Percentiles rank a stretch among this genome's conserved stretches.
Conservation (phyloP, 1,140 invertebrate genomes). For the Sarcophaga peregrina region DNA sequence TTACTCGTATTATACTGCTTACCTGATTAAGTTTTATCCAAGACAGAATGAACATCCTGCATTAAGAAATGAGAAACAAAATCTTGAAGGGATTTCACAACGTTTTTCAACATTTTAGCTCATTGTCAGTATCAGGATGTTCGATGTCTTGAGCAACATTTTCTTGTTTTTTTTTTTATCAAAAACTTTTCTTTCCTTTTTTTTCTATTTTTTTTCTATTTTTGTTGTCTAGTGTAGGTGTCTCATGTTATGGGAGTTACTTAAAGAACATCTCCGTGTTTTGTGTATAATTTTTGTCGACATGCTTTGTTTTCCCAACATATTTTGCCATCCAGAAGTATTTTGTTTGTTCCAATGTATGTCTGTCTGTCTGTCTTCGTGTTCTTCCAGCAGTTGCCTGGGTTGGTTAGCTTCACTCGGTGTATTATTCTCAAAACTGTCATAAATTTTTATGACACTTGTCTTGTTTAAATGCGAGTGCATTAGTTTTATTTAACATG, state of each 20-base stretch:
- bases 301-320: neutral
- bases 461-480: neutral
- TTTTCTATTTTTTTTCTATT: neutral
- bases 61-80: neutral
- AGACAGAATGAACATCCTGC: slow-evolving; percentile 7
- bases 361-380: too few species aligned
- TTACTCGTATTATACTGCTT: too few species aligned
- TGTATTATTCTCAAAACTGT: slow-evolving; percentile 15
- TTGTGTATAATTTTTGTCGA: neutral
- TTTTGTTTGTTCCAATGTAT: neutral
- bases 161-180: neutral
- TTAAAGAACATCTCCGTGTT: neutral
- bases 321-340: neutral
- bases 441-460: slow-evolving; percentile 25
- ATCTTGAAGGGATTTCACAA: too few species aligned
- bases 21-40: slow-evolving; percentile 13
- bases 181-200: neutral
- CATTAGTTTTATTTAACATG: too few species aligned
- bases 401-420: too few species aligned
- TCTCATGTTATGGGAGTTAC: neutral
- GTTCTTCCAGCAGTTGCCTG: too few species aligned
- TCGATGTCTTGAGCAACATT: slow-evolving; percentile 1
- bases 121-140: slow-evolving; percentile 9
- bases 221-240: slow-evolving; percentile 14
- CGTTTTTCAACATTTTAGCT: neutral